Evolutionary conservation across 1,140 invertebrate genomes (phyloP), one percentile per base, ranked within the genome.

Genomic region (Drosophila sturtevanti): DNA sequence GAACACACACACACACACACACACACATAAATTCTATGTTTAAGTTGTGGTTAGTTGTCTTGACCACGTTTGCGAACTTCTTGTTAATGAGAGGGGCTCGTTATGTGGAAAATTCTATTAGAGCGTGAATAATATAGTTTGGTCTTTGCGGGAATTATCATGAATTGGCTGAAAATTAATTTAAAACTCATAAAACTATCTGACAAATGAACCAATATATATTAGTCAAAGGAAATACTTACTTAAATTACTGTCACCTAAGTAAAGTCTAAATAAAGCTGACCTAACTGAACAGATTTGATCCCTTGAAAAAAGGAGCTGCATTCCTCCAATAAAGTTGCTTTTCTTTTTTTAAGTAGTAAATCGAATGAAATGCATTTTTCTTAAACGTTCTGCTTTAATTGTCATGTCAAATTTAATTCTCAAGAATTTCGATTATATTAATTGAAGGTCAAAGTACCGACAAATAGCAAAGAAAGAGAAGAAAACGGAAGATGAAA

Each of bases 401-500:
- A 56, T 56, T 56, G 54, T 18, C 14, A 14, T 56, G 27, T n/a
- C 31, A 5, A 52, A 35, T 10, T 58, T 10, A 14, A 21, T 48
- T 41, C 37, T 35, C 2, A 38, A 24, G 59, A 61, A 44, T 44
- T 1, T 35, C 34, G 5, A 60, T 68, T 54, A 54, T 22, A 27
- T 22, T 71, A 61, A 69, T 68, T 59, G 65, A 71, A 55, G 55
- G n/a, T 14, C 44, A 18, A 22, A 31, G 14, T 7, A 14, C 0
- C 7, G 4, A 18, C 18, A 31, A n/a, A 21, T 31, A 21, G n/a
- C 22, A 18, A 31, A 2, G 24, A 61, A 48, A 55, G 38, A 27
- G 11, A 2, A 18, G 31, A 12, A 9, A 9, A 75, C 4, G 7
- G n/a, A 18, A 21, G 18, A 60, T 18, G 18, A 24, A 35, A 1